Evolutionary conservation across 1,140 invertebrate genomes (phyloP).

Genomic region (Aphaenogaster ashmeadi): DNA sequence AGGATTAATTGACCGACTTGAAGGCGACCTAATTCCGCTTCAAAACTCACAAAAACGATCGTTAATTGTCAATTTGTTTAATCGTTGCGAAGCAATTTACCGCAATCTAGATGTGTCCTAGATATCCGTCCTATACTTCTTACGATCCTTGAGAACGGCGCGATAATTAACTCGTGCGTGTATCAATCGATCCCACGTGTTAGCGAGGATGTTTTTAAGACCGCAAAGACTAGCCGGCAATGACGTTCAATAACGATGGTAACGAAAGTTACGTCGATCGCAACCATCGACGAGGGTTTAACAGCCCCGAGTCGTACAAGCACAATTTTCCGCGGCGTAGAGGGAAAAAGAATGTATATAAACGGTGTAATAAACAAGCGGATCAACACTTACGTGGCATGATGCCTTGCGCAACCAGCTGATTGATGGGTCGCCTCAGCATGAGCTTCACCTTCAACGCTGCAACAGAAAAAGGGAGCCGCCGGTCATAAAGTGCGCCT

Average conservation of each 20-base stretch:
- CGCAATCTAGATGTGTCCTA: conserved; percentile 36
- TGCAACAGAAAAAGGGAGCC: conserved; percentile 89
- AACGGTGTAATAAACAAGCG: conserved; percentile 58
- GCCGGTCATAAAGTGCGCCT: conserved; percentile 58
- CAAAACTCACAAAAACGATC: conserved; percentile 28
- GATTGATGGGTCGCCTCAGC: conserved; percentile 96
- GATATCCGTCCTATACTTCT: conserved; percentile 33
- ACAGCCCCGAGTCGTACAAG: conserved; percentile 20
- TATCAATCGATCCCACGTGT: conserved; percentile 29
- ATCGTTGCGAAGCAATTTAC: conserved; percentile 32
- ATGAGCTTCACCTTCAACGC: conserved; percentile 98
- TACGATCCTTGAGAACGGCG: conserved; percentile 12
- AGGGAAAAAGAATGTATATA: conserved; percentile 6
- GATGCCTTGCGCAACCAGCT: conserved; percentile 98
- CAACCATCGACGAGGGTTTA: conserved; percentile 15
- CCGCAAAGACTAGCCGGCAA: not conserved
- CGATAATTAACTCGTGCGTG: conserved; percentile 47
- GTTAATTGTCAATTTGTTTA: conserved; percentile 34
- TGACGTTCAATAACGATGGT: conserved; percentile 40
- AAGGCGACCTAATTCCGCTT: conserved; percentile 11
- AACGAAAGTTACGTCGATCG: conserved; percentile 23
- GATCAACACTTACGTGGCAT: conserved; percentile 96
- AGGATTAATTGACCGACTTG: conserved; percentile 31
- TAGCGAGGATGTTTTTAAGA: conserved; percentile 26
- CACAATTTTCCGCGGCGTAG: conserved; percentile 43